phyloP scores from a whole-genome alignment of 53 echinoderm and acorn worm species.

The Astropecten irregularis region DNA sequence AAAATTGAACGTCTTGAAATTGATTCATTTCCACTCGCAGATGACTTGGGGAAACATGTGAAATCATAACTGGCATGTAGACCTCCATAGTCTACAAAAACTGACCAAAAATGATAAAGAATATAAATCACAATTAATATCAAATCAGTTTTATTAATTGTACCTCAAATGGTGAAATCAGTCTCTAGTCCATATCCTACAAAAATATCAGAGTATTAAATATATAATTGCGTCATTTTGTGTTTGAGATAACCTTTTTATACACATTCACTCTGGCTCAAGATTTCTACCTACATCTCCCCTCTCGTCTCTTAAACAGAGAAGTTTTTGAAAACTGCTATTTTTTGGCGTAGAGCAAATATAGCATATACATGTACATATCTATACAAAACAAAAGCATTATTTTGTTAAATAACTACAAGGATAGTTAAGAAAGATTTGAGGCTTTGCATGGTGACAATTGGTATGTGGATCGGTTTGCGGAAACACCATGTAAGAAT shows the following conservation, averaged over 20 bases:
- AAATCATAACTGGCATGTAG: too few species aligned
- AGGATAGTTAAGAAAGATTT: too few species aligned
- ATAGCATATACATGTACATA: not conserved
- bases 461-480: too few species aligned
- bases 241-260: not conserved
- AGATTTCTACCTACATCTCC: not conserved
- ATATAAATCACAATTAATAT: not conserved
- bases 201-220: conserved; percentile 52
- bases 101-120: not conserved
- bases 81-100: too few species aligned
- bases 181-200: conserved; percentile 28
- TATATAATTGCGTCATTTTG: conserved; percentile 36
- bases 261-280: not conserved
- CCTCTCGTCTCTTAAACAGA: too few species aligned
- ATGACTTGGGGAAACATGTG: too few species aligned
- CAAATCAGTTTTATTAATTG: conserved; percentile 5
- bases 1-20: too few species aligned
- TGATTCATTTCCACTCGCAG: too few species aligned
- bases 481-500: too few species aligned
- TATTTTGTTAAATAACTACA: too few species aligned
- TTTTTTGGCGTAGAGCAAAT: not conserved
- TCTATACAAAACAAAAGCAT: not conserved
- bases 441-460: too few species aligned
- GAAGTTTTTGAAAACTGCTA: too few species aligned
- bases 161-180: not conserved